phyloP scores from a whole-genome alignment of 2,113 vertebrate genomes.

The Circaetus gallicus region DNA sequence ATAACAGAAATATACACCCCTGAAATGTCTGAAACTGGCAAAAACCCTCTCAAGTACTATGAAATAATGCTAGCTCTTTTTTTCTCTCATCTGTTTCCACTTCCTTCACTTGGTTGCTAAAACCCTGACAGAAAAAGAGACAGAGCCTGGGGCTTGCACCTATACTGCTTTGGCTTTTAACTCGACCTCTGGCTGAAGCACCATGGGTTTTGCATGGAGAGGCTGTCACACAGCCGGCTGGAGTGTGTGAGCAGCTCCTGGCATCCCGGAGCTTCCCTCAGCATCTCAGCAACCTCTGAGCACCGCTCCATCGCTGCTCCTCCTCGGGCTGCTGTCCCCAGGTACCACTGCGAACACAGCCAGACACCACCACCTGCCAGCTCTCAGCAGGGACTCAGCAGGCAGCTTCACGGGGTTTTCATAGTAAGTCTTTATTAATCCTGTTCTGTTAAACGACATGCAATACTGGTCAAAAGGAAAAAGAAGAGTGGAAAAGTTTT shows the following conservation, averaged over 20 bases:
- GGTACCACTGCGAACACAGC: fast-evolving
- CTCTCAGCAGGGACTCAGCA: not conserved
- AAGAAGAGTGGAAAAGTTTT: not conserved
- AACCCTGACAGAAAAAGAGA: not conserved
- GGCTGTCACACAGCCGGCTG: fast-evolving
- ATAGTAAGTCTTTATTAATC: not conserved
- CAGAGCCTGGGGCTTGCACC: not conserved
- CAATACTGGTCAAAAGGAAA: not conserved
- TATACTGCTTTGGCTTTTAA: not conserved
- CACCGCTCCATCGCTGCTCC: not conserved
- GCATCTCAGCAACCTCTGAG: not conserved
- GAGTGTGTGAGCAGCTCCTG: not conserved
- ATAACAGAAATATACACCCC: not conserved
- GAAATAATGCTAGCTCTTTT: not conserved
- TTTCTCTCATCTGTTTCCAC: not conserved
- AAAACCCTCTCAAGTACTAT: not conserved
- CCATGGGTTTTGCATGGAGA: fast-evolving
- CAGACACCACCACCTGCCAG: not conserved
- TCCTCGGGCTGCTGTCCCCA: fast-evolving
- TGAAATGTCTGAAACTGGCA: not conserved
- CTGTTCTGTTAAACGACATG: not conserved
- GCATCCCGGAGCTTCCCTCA: fast-evolving
- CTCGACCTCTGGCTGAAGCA: fast-evolving
- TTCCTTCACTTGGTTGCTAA: not conserved
- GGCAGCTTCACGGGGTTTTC: not conserved